Conservation (phyloP, 2,888 invertebrate genomes). For the Thera obeliscata region DNA sequence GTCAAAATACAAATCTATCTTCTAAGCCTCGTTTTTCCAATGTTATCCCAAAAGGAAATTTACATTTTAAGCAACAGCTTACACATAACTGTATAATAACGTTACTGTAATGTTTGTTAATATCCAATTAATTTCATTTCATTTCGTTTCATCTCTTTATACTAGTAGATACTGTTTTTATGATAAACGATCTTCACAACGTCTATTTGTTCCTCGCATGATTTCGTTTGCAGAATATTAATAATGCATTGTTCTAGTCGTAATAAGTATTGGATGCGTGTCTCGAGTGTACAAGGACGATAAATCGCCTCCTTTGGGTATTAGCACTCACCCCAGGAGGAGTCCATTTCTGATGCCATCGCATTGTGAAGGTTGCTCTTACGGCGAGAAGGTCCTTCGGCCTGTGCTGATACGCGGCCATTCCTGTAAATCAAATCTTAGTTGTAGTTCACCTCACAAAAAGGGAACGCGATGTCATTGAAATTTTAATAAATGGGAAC, state of each 20-base stretch:
- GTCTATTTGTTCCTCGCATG: constrained; percentile 17
- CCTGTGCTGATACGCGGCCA: constrained; percentile 81
- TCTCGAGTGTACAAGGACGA: constrained; percentile 24
- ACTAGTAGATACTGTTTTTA: not conserved
- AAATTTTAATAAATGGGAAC: not conserved
- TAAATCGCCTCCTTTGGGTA: constrained; percentile 32
- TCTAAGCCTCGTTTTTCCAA: too few relatives aligned
- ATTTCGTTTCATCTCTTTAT: too few relatives aligned
- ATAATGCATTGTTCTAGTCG: constrained; percentile 39
- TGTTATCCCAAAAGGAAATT: too few relatives aligned
- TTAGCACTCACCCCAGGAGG: constrained; percentile 72
- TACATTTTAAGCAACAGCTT: too few relatives aligned
- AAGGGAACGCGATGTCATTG: not conserved
- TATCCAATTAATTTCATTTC: too few relatives aligned
- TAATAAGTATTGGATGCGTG: constrained; percentile 30
- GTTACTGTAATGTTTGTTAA: too few relatives aligned
- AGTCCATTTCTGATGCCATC: constrained; percentile 77
- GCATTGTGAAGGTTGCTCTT: constrained; percentile 89
- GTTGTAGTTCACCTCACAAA: not conserved
- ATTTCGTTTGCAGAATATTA: constrained; percentile 41
- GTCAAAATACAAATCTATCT: too few relatives aligned
- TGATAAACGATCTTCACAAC: constrained; percentile 29
- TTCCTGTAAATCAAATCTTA: constrained; percentile 60
- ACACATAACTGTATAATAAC: too few relatives aligned
- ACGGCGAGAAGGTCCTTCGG: constrained; percentile 87